Evolutionary conservation across 1,140 invertebrate species (phyloP).

Genomic region (roundworm (Caenorhabditis elegans)): DNA sequence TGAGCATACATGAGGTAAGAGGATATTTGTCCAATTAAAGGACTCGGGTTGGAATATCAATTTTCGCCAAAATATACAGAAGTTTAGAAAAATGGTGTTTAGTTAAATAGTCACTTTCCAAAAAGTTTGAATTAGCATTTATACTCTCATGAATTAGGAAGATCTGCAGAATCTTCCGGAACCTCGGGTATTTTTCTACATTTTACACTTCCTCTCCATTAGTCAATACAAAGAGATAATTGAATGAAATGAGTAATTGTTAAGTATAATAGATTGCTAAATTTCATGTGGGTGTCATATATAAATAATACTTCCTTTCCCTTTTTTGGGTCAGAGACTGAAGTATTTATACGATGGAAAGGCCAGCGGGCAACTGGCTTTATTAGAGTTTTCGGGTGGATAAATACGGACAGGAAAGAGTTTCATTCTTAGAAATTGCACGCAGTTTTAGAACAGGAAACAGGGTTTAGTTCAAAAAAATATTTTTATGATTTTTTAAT

Average conservation of each 20-base stretch:
- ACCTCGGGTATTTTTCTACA: background rate
- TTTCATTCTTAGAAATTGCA: background rate
- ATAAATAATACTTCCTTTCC: conserved; percentile 6
- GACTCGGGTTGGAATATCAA: too few species aligned
- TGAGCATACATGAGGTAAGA: too few species aligned
- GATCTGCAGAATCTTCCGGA: background rate
- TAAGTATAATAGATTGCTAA: background rate
- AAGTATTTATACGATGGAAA: background rate
- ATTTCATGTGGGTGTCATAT: background rate
- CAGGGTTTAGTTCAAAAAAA: background rate
- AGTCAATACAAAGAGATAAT: too few species aligned
- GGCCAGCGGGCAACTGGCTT: background rate
- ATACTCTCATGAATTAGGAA: too few species aligned
- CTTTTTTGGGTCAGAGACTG: background rate
- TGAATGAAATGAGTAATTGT: background rate
- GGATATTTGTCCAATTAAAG: too few species aligned
- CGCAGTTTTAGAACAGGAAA: background rate
- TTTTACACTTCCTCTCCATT: background rate
- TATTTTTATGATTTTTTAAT: background rate
- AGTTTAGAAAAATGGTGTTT: too few species aligned
- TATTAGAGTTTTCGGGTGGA: background rate
- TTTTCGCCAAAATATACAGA: too few species aligned
- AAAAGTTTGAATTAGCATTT: too few species aligned
- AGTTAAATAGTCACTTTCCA: too few species aligned
- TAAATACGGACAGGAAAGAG: background rate